These are phyloP conservation scores for Cyanistes caeruleus DNA, from an alignment of 2,113 vertebrate species.

Conservation along the genomic window DNA sequence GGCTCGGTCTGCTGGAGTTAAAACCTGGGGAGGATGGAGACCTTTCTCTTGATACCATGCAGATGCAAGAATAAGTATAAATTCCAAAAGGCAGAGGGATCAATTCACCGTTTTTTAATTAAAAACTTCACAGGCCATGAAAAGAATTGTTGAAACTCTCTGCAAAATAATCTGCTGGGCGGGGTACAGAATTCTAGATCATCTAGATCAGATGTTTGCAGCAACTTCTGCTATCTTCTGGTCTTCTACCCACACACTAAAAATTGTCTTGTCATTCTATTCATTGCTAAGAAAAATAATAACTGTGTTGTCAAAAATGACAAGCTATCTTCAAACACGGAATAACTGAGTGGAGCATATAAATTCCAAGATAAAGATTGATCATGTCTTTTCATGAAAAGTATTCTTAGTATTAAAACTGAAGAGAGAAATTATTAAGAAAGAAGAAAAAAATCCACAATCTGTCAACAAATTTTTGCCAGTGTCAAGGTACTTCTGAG, in stretches of 20 bases:
- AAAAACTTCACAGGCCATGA: background rate
- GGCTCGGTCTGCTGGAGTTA: background rate
- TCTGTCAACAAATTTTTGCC: background rate
- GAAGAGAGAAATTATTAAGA: background rate
- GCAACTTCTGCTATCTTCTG: background rate
- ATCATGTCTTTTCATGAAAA: background rate
- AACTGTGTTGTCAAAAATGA: background rate
- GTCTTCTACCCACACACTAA: conserved; percentile 2
- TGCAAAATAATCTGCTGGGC: background rate
- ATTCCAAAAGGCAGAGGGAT: background rate
- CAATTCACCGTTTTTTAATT: background rate
- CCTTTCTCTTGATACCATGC: background rate
- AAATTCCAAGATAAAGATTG: background rate
- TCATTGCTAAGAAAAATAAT: conserved; percentile 46
- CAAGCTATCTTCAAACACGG: background rate
- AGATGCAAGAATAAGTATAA: background rate
- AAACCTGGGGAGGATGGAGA: background rate
- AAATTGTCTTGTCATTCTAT: conserved; percentile 52
- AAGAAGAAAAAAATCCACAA: background rate
- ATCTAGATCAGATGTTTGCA: background rate
- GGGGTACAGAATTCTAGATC: background rate
- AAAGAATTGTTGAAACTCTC: background rate
- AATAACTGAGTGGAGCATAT: background rate
- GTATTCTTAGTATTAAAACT: background rate
- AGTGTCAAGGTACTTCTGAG: background rate